Base-by-base conservation (phyloP, 2,888 invertebrate genomes). In the Mylabris sibirica region DNA sequence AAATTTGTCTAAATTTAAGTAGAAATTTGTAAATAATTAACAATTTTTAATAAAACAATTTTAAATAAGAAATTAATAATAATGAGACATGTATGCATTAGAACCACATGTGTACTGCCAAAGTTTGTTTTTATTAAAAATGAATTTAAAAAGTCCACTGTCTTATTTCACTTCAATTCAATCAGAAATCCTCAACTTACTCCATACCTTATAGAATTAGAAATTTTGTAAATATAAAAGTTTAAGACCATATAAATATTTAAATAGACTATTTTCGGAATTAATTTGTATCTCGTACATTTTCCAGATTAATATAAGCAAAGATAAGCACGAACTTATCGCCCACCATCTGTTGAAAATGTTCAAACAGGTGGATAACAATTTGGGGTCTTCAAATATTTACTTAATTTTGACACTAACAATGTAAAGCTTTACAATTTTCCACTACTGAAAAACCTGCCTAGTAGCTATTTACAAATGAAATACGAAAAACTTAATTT, bases 121-220 rank as follows among this genome's bases (percentile, higher is more conserved):
- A 73, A 66, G 71, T 72, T 73, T 73, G 69, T 73, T 73, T 73
- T 68, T 72, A 73, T 62, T 73, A 73, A 73, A 72, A 73, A 38
- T 49, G 49, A 49, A 49, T 14, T 63, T 34, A 66, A 69, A 26
- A 60, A 64, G 53, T 49, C 30, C 30, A 8, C 30, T 30, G 30
- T 30, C 4, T 30, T 30, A 3, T 30, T n/a, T n/a, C n/a, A n/a
- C n/a, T n/a, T n/a, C n/a, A n/a, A n/a, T n/a, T 30, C 30, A 30
- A 3, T 30, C 5, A 30, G 30, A 30, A 30, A 30, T 30, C 30
- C 30, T 30, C 30, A 30, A 30, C 30, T 30, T 4, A 30, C 8
- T 30, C 8, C 30, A 30, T 4, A 0, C 3, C 30, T 30, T n/a
- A n/a, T n/a, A n/a, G n/a, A n/a, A n/a, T n/a, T n/a, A n/a, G n/a